Evolutionary conservation across 1,140 invertebrate species (phyloP).

Genomic region (Meloidogyne exigua): DNA sequence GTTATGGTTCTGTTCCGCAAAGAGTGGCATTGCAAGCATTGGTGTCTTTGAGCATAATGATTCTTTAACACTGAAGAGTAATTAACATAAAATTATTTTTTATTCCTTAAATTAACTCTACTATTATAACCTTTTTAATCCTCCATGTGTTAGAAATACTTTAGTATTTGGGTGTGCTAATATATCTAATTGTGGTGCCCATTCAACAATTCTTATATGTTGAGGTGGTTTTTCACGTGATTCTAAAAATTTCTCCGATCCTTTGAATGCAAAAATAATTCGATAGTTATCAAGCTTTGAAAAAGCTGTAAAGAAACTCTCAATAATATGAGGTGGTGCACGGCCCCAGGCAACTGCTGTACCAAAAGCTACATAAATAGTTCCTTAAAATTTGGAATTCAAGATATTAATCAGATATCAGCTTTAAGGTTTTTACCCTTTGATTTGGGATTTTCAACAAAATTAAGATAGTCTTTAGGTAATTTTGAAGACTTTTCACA

Average conservation of each 20-base stretch:
- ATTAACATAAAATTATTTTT: neutral
- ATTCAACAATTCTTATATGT: conserved; percentile 37
- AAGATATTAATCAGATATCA: neutral
- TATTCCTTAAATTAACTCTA: neutral
- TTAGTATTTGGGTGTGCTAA: conserved; percentile 47
- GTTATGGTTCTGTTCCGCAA: conserved; percentile 36
- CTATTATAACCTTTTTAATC: conserved; percentile 33
- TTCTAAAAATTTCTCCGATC: conserved; percentile 6
- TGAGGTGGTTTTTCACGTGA: neutral
- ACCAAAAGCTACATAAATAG: conserved; percentile 48
- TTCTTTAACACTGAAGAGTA: conserved; percentile 31
- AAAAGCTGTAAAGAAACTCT: conserved; percentile 38
- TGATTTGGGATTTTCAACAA: conserved; percentile 35
- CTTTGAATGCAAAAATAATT: conserved; percentile 36
- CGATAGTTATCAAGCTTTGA: conserved; percentile 38
- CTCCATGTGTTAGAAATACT: conserved; percentile 42
- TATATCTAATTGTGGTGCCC: conserved; percentile 46
- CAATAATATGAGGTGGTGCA: conserved; percentile 37
- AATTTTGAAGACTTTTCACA: conserved; percentile 19
- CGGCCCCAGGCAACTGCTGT: conserved; percentile 32
- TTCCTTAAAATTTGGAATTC: conserved; percentile 30
- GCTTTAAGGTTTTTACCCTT: neutral
- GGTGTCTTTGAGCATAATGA: conserved; percentile 29
- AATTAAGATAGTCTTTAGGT: conserved; percentile 16
- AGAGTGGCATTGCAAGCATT: conserved; percentile 33